Percentiles rank a stretch among this genome's conserved stretches.
These are phyloP conservation scores for Syngnathus floridae DNA, from an alignment of 2,113 vertebrate genomes.

Conservation along the genomic window DNA sequence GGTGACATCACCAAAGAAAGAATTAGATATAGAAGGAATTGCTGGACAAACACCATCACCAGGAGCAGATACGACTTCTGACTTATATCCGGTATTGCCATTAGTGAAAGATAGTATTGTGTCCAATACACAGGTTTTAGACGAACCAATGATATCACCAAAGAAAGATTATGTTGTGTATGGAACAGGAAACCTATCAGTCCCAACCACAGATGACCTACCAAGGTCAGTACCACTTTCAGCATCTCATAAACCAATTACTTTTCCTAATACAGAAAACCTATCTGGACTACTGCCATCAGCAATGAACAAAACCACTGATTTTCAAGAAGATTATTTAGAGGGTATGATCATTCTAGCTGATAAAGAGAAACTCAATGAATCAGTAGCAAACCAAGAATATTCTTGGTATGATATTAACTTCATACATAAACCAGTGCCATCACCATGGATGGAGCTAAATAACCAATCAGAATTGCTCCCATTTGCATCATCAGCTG, in stretches of 20 bases:
- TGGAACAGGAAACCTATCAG: no score
- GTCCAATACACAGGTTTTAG: background rate
- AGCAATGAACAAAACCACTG: background rate
- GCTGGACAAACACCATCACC: background rate
- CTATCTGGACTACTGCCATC: background rate
- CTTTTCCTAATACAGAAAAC: background rate
- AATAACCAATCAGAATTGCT: background rate
- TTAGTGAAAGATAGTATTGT: background rate
- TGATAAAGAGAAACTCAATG: background rate
- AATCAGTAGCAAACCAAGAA: background rate
- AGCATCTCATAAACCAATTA: background rate
- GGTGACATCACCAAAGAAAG: background rate
- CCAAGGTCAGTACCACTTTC: background rate
- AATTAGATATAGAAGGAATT: background rate
- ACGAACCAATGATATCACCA: background rate
- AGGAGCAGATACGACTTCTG: background rate
- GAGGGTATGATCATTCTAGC: background rate
- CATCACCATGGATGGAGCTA: background rate
- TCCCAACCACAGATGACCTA: no score
- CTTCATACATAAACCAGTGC: background rate
- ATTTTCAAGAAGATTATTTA: background rate
- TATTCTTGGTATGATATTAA: background rate
- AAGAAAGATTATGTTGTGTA: no score
- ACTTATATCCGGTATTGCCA: background rate
- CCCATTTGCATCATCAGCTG: background rate